These are phyloP conservation scores for Cataglyphis altisquamis DNA, from an alignment of 2,888 invertebrate genomes.

Conservation along the genomic window DNA sequence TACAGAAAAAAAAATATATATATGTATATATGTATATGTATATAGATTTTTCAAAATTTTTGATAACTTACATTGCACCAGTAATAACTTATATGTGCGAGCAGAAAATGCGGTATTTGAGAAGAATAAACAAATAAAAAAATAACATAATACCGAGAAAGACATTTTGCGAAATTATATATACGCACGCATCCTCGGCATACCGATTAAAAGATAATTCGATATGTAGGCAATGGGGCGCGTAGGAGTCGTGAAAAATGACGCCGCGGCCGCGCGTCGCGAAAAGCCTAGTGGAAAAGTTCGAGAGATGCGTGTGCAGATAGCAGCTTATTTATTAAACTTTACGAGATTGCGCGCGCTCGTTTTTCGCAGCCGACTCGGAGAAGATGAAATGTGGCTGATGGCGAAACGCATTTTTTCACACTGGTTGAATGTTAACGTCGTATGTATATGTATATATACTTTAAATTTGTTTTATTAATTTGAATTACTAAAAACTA, in stretches of 20 bases:
- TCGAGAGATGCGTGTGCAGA: conserved; percentile 44
- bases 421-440: conserved; percentile 18
- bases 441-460: background rate
- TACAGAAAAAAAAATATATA: too few relatives aligned
- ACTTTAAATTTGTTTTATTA: conserved; percentile 30
- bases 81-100: conserved; percentile 18
- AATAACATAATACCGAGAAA: background rate
- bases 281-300: conserved; percentile 62
- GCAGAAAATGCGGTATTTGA: background rate
- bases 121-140: background rate
- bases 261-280: conserved; percentile 1
- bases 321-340: conserved; percentile 61
- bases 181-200: conserved; percentile 39
- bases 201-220: conserved; percentile 54
- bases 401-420: conserved; percentile 53
- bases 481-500: background rate
- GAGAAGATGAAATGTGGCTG: conserved; percentile 63
- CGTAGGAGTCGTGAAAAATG: conserved; percentile 62
- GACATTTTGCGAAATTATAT: conserved; percentile 33
- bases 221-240: conserved; percentile 31
- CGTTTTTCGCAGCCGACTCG: conserved; percentile 33
- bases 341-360: conserved; percentile 60
- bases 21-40: too few relatives aligned
- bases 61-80: conserved; percentile 11
- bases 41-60: background rate